These are phyloP conservation scores for Hypotaenidia philippensis DNA, from an alignment of 2,797 vertebrate genomes.

Conservation along the genomic window DNA sequence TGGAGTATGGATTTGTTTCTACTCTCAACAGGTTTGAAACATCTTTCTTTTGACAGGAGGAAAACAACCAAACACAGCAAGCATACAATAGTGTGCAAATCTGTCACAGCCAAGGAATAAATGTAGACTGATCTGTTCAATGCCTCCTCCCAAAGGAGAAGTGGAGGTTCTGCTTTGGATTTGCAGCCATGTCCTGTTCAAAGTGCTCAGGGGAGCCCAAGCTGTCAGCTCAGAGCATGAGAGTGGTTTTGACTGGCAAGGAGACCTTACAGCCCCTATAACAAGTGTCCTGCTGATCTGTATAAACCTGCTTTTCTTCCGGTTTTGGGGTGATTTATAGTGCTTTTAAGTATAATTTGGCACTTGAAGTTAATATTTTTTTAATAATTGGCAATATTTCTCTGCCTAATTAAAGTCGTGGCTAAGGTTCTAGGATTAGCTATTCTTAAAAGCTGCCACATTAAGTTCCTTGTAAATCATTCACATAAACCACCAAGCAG, in stretches of 20 bases:
- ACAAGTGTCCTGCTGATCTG: background rate
- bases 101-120: background rate
- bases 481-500: slow-evolving; percentile 2
- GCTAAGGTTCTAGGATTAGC: background rate
- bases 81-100: background rate
- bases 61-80: background rate
- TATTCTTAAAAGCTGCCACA: background rate
- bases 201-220: background rate
- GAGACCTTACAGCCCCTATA: background rate
- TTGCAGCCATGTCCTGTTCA: background rate
- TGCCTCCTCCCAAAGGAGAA: background rate
- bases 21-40: background rate
- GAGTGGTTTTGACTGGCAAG: background rate
- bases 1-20: background rate
- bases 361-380: background rate
- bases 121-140: background rate
- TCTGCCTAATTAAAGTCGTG: background rate
- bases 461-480: slow-evolving; percentile 5
- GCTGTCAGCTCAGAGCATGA: background rate
- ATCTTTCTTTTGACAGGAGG: background rate
- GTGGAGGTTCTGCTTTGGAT: background rate
- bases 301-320: background rate
- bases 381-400: background rate
- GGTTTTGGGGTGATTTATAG: background rate
- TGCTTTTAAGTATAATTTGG: background rate